phyloP scores from a whole-genome alignment of 2,888 invertebrate genomes.

The Phaedon cochleariae region DNA sequence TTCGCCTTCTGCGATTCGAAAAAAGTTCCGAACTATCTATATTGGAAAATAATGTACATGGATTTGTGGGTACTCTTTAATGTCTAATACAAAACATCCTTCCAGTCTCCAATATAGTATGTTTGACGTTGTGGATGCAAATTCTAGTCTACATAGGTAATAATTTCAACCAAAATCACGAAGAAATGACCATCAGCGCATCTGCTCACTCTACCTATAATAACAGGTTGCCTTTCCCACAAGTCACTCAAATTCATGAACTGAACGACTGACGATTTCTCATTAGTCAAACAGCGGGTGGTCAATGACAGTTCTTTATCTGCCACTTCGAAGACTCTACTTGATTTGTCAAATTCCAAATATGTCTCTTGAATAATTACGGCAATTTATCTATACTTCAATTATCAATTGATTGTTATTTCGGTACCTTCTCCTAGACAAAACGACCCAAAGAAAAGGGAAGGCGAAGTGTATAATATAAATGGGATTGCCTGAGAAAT shows the following conservation, averaged over 20 bases:
- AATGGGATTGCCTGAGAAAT: too few species aligned
- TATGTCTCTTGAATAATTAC: constrained; percentile 48
- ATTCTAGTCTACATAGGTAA: too few species aligned
- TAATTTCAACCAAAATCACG: too few species aligned
- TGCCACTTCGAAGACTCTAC: constrained; percentile 39
- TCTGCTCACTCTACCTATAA: constrained; percentile 12
- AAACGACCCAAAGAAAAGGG: background rate
- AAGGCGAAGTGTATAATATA: too few species aligned
- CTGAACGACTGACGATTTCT: constrained; percentile 37
- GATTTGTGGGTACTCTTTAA: too few species aligned
- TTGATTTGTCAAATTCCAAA: constrained; percentile 52
- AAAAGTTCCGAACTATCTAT: too few species aligned
- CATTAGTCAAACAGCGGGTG: constrained; percentile 54
- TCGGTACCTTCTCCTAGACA: background rate
- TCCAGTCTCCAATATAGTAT: too few species aligned
- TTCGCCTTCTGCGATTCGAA: too few species aligned
- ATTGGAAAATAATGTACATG: too few species aligned
- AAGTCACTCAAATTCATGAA: constrained; percentile 42
- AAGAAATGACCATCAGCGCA: constrained; percentile 1
- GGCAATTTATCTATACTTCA: constrained; percentile 44
- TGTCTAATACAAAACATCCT: too few species aligned
- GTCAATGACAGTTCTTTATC: constrained; percentile 51
- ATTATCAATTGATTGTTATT: constrained; percentile 37
- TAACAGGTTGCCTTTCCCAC: constrained; percentile 41
- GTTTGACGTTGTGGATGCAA: too few species aligned